Evolutionary conservation across 2,113 vertebrate species (phyloP), one percentile per base, ranked within the genome.

Genomic region (Erinaceus europaeus): DNA sequence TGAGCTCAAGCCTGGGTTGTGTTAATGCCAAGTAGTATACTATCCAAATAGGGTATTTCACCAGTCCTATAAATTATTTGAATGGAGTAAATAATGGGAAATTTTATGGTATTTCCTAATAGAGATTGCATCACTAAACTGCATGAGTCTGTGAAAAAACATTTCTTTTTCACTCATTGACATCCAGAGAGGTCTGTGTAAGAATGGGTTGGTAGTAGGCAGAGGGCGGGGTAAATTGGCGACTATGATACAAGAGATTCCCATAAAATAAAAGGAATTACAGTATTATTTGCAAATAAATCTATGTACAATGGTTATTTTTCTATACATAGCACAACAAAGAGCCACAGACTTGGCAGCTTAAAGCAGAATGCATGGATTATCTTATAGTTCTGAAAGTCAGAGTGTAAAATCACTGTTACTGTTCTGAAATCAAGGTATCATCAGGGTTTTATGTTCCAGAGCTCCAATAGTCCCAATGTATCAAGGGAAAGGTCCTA

Each of bases 391-490:
- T 50, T 90, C 15, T 76, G 8, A 12, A 67, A 36, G 3, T 11
- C 32, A 67, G n/a, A 78, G 32, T 46, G 23, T 21, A 88, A 76
- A 86, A 40, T 73, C 55, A 79, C 29, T 79, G 89, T 78, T 36
- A 82, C 2, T 50, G 27, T 44, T 29, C 15, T 67, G 29, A 89
- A 83, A 78, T 67, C 29, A 83, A 46, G 2, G 4, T 59, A 34
- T 44, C 74, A n/a, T 18, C 29, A 62, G 5, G 11, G 8, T 2
- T 57, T 25, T 21, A 2, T 7, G 77, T 34, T 40, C 71, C n/a
- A n/a, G n/a, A n/a, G n/a, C n/a, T 44, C 32, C 68, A 73, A 53
- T 74, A 14, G n/a, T 7, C 85, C n/a, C 6, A 18, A 20, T 15
- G 17, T 48, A 15, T 18, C 20, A 69, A 12, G 17, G 48, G 15